Conservation (phyloP, 30 jellyfish, hydroid and myxozoan genomes). For the Chrysaora quinquecirrha region DNA sequence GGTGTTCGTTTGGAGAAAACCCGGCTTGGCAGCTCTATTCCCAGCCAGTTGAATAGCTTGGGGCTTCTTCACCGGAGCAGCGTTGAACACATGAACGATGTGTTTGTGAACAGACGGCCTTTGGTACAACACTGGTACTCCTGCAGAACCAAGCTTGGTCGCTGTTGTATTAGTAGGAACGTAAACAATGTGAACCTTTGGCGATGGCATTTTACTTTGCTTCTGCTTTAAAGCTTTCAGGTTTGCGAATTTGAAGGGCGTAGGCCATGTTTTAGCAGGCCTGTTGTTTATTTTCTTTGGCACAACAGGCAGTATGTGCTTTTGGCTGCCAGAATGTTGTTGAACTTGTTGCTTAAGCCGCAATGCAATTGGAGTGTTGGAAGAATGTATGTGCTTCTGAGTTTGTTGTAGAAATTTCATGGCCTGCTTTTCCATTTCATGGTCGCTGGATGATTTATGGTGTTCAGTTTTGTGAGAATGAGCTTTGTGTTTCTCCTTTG, state of each 20-base stretch:
- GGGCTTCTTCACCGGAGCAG: not conserved
- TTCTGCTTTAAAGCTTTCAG: not conserved
- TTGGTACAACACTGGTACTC: not conserved
- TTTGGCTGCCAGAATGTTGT: slow-evolving; percentile 56
- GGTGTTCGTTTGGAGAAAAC: not conserved
- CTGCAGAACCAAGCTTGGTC: not conserved
- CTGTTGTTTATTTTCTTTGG: slow-evolving; percentile 35
- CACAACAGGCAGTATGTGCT: slow-evolving; percentile 55
- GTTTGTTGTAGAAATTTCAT: slow-evolving; percentile 33
- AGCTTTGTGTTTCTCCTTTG: slow-evolving; percentile 50
- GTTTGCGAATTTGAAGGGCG: slow-evolving; percentile 3
- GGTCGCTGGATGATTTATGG: slow-evolving; percentile 59
- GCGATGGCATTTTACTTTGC: slow-evolving; percentile 9
- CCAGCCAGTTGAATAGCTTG: not conserved
- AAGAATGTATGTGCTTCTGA: slow-evolving; percentile 10
- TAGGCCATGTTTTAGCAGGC: not conserved
- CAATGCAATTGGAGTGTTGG: slow-evolving; percentile 42
- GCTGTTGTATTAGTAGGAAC: slow-evolving; percentile 54
- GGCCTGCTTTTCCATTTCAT: slow-evolving; percentile 56
- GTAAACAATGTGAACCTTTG: slow-evolving; percentile 50
- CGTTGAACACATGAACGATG: not conserved
- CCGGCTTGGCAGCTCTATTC: not conserved
- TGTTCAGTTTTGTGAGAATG: slow-evolving; percentile 33
- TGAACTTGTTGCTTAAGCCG: slow-evolving; percentile 67
- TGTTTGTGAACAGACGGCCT: not conserved